Base-by-base conservation (phyloP, 2,113 vertebrate genomes). In the Tringa solitaria region DNA sequence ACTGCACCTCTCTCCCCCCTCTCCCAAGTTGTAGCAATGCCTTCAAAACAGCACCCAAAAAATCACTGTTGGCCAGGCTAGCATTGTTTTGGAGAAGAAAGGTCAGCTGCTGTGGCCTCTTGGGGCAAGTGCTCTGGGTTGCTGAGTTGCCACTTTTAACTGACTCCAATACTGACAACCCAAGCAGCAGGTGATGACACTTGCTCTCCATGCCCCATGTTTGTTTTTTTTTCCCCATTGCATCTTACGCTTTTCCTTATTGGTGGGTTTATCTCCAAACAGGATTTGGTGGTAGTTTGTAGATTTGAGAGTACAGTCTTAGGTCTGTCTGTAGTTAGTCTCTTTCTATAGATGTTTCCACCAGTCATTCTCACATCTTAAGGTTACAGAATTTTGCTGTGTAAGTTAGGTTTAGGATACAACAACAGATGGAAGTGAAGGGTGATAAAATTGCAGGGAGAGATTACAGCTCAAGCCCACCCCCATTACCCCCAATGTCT, bases 161-260 rank as follows among this genome's bases (percentile, higher is more conserved):
- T 50, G n/a, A 59, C 33, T 50, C 6, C 18, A 50, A 4, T 41
- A 39, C 18, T 72, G 15, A 35, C 30, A 74, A 21, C 16, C 18
- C 45, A 43, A 65, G 33, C 30, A 84, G 65, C 28, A 76, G n/a
- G 24, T 79, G 57, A 63, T 80, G 56, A 35, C 30, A 8, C 0
- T 4, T 83, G 37, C 32, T 75, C 2, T 73, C 23, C 18, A 4
- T 76, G 43, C 32, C 33, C 32, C 33, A 4, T 85, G 51, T 72
- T 60, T 15, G 5, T n/a, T n/a, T 4, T 3, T 48, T 67, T 63
- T 50, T 4, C 18, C 7, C 8, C 17, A 0, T 23, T 33, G 6
- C 10, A 20, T 79, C 72, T 90, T 68, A 14, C 37, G 10, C 8
- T 83, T 68, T 79, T 83, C 20, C 13, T 35, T 73, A 18, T 37